Evolutionary conservation across 1,140 invertebrate genomes (phyloP).

Genomic region (Monochamus saltuarius): DNA sequence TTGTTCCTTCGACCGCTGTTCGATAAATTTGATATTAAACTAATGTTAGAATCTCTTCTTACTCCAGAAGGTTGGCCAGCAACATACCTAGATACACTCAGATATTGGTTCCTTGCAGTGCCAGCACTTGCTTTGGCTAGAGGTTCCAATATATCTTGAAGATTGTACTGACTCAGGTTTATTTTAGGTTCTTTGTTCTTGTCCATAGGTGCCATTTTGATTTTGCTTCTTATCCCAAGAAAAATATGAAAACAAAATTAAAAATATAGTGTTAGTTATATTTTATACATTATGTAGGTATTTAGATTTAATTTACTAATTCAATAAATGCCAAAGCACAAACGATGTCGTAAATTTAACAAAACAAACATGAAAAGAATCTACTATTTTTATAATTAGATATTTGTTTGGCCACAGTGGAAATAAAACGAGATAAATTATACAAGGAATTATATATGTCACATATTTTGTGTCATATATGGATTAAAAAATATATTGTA

Average conservation of each 20-base stretch:
- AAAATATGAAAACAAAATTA: constrained; percentile 25
- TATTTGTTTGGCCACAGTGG: no score
- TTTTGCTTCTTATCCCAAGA: constrained; percentile 44
- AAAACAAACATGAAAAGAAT: no score
- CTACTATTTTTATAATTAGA: no score
- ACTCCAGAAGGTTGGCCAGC: constrained; percentile 56
- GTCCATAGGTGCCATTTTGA: constrained; percentile 43
- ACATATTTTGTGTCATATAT: no score
- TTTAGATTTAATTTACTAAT: no score
- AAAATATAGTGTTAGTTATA: constrained; percentile 18
- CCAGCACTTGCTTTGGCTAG: constrained; percentile 51
- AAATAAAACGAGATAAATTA: no score
- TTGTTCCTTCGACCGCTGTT: constrained; percentile 26
- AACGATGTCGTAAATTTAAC: no score
- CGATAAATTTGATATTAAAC: constrained; percentile 21
- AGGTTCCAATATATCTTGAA: constrained; percentile 47
- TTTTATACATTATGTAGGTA: no score
- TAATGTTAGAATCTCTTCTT: constrained; percentile 29
- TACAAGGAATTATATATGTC: no score
- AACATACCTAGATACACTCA: constrained; percentile 70
- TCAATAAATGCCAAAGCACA: no score
- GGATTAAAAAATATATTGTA: no score
- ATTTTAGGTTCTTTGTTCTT: constrained; percentile 57
- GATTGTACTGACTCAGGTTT: constrained; percentile 55
- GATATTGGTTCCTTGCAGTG: constrained; percentile 73